Base-by-base conservation (phyloP, 2,113 vertebrate species). In the Apeltes quadracus region DNA sequence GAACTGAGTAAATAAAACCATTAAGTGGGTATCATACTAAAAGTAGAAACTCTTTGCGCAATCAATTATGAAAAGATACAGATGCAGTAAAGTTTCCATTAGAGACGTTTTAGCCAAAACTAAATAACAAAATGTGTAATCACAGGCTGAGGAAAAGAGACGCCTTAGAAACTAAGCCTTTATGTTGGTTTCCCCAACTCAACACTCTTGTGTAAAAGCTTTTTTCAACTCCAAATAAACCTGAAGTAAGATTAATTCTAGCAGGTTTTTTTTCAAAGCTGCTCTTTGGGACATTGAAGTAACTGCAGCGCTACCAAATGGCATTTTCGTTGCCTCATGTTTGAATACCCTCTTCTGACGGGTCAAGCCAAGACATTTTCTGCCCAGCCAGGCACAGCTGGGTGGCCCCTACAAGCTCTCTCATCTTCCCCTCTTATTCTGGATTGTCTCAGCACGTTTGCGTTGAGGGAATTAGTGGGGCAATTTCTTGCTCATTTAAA, bases 301-400 rank as follows among this genome's bases (percentile, higher is more conserved):
- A 61, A 53, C 55, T 44, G 56, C 76, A 41, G 41, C 20, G 70
- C 51, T 46, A 63, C 38, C 74, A 77, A 83, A 69, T 23, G 27
- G 13, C 29, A 50, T 61, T 84, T 75, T 58, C 59, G 41, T 73
- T 63, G 64, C 63, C 54, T 53, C 27, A 0, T 81, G 64, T 82
- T 79, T 84, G 73, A 89, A 80, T 56, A 82, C 71, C 84, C 79
- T 69, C 59, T 81, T 48, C 70, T 77, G 86, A 90, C 85, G 87
- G 61, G 72, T 78, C 65, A 55, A 53, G 66, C 59, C 78, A 23
- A 65, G 78, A 72, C 75, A 74, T 88, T 88, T 90, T 88, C 79
- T 72, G 76, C 61, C 58, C 48, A 66, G 34, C 65, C 75, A 79
- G 71, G 79, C 90, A 90, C 90, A 91, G 88, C 86, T 89, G 87